Evolutionary conservation across 1,140 invertebrate species (phyloP), one percentile per base, ranked within the genome.

Genomic region (Bombus waltoni): DNA sequence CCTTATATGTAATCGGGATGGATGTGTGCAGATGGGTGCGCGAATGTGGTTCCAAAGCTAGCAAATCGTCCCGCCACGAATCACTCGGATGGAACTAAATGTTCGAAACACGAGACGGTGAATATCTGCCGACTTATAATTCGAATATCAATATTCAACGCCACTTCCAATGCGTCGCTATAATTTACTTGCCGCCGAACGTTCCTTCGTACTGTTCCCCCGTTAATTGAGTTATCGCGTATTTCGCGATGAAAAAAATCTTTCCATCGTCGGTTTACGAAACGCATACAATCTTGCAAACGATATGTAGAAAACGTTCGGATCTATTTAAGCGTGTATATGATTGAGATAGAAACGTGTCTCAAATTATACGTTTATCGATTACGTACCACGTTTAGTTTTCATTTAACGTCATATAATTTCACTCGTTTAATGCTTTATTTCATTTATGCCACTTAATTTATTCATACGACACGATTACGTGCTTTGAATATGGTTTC

Each of bases 151-250:
- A 59, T 83, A 87, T 75, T 83, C 62, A 53, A 87, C 83, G 62
- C 53, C 65, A 68, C 25, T 66, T 81, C 22, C 47, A 81, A 72
- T 44, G 47, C 78, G 65, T 53, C 38, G 38, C 44, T 68, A 65
- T 84, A 88, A 88, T 88, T 88, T 87, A 88, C 32, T 84, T 32
- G 25, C 44, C 44, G 15, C 25, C 66, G 6, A 53, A 72, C 38
- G 35, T 66, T 42, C 73, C 59, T 81, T 35, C 68, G 10, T n/a
- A 13, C 38, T 72, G 28, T 42, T 32, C 47, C 47, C 0, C 18
- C 28, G 25, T 44, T 42, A 81, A 73, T 73, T 40, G 40, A 71
- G 25, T 70, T 81, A 81, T 72, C 66, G n/a, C 38, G 28, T 32
- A 57, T 42, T 32, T 38, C 11, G 10, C 2, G 18, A 2, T n/a